Evolutionary conservation across 2,113 vertebrate genomes (phyloP), one percentile per base, ranked within the genome.

Genomic region (Chinchilla lanigera): DNA sequence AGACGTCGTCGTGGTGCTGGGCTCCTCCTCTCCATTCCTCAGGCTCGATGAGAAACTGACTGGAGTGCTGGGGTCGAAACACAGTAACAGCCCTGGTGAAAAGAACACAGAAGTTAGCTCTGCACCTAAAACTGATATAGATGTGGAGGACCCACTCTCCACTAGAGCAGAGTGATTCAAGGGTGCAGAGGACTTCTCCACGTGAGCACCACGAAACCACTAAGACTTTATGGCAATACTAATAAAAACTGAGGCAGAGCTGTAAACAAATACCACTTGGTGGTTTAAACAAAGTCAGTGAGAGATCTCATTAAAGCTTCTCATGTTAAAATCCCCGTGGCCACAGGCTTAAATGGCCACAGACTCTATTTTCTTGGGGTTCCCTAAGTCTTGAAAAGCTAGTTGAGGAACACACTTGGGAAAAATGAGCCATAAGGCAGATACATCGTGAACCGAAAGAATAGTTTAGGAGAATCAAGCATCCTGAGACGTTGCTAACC

Each of bases 21-120:
- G 96, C 84, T 10, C 98, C 99, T 54, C 99, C 99, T 69, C 98
- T 98, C 99, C 98, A 99, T 96, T 98, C 98, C 38, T 98, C 99
- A 26, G 98, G 98, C 89, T 98, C 96, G 80, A 98, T 97, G 58
- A 94, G 98, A 96, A 98, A 98, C 95, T 98, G 98, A 14, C 98
- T 98, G 98, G 98, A 98, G 22, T 98, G 98, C 47, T 96, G 98
- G 86, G 98, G 98, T 73, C 98, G 98, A 98, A 99, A 99, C 95
- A 99, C 98, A 65, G 98, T 98, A 94, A 99, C 97, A 93, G 94
- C 96, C 98, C 99, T 99, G 94, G 22, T 83, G 93, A 98, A 95
- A 97, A 91, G 94, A 52, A 97, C 24, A 80, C 71, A 77, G 86
- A 97, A 93, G 56, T 90, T 73, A 96, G 61, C 75, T 65, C 7